A percentile compares a stretch with the other conserved stretches of the same genome.
These are phyloP conservation scores for Caenorhabditis uteleia DNA, from an alignment of 2,888 invertebrate species.

Conservation along the genomic window DNA sequence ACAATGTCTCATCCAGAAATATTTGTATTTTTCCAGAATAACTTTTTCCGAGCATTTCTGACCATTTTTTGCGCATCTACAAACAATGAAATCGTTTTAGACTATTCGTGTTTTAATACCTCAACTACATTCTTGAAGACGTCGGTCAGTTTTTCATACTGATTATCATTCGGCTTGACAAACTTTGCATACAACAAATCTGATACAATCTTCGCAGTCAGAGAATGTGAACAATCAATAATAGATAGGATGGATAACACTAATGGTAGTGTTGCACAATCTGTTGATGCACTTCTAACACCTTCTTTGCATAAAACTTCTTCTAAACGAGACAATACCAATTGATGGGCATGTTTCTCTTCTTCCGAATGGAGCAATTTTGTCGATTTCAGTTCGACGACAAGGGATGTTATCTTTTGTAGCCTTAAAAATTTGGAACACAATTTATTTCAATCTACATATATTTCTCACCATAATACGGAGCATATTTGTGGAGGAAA, in stretches of 20 bases:
- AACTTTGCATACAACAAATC: slow-evolving; percentile 40
- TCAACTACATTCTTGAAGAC: slow-evolving; percentile 27
- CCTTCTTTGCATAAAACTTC: slow-evolving; percentile 35
- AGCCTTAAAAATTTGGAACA: slow-evolving; percentile 28
- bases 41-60: slow-evolving; percentile 27
- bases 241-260: slow-evolving; percentile 38
- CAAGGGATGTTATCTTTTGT: slow-evolving; percentile 45
- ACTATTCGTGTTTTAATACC: too few species aligned
- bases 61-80: slow-evolving; percentile 46
- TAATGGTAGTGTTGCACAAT: slow-evolving; percentile 42
- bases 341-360: slow-evolving; percentile 12
- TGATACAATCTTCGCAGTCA: slow-evolving; percentile 39
- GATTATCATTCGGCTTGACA: slow-evolving; percentile 18
- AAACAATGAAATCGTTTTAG: slow-evolving; percentile 7
- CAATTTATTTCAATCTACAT: slow-evolving; percentile 1
- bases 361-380: slow-evolving; percentile 12
- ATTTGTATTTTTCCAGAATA: slow-evolving; percentile 31
- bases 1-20: slow-evolving; percentile 61
- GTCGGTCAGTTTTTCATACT: slow-evolving; percentile 10
- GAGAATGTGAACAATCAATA: slow-evolving; percentile 21
- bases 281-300: slow-evolving; percentile 31
- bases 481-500: slow-evolving; percentile 16
- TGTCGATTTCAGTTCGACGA: slow-evolving; percentile 19
- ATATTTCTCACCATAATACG: slow-evolving; percentile 22
- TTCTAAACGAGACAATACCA: slow-evolving; percentile 19